phyloP scores from a whole-genome alignment of 2,113 vertebrate species.

The Erpornis zantholeuca region DNA sequence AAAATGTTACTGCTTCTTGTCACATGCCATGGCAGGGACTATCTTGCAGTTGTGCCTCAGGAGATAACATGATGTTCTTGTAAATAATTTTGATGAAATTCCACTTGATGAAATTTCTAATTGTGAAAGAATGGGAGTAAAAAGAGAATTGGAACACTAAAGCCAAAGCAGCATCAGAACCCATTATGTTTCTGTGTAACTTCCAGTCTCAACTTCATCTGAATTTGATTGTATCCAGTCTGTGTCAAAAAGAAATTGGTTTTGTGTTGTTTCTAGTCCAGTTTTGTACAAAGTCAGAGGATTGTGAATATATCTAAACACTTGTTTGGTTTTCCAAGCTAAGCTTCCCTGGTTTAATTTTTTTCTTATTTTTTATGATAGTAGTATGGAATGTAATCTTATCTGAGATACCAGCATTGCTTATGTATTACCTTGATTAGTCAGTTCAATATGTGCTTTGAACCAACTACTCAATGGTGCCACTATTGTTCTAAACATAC shows the following conservation, averaged over 20 bases:
- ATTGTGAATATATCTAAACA: not conserved
- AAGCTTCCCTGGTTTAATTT: not conserved
- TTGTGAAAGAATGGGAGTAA: not conserved
- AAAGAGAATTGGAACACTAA: not conserved
- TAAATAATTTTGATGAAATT: not conserved
- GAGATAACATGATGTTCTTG: not conserved
- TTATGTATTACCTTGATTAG: not conserved
- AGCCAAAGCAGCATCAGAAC: not conserved
- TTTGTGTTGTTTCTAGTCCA: not conserved
- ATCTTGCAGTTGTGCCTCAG: not conserved
- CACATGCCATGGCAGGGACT: not conserved
- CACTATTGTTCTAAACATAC: conserved; percentile 17
- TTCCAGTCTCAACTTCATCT: not conserved
- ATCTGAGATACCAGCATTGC: not conserved
- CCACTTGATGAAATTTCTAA: not conserved
- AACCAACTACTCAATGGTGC: not conserved
- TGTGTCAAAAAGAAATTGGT: not conserved
- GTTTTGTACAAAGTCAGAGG: not conserved
- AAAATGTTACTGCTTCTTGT: not conserved
- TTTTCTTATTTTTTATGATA: not conserved
- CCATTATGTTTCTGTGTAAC: not conserved
- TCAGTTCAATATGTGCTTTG: not conserved
- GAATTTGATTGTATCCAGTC: not conserved
- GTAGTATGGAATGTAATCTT: not conserved
- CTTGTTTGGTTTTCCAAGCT: not conserved